These are phyloP conservation scores for Sebastes vulpes DNA, from an alignment of 2,797 vertebrate species.

Conservation along the genomic window DNA sequence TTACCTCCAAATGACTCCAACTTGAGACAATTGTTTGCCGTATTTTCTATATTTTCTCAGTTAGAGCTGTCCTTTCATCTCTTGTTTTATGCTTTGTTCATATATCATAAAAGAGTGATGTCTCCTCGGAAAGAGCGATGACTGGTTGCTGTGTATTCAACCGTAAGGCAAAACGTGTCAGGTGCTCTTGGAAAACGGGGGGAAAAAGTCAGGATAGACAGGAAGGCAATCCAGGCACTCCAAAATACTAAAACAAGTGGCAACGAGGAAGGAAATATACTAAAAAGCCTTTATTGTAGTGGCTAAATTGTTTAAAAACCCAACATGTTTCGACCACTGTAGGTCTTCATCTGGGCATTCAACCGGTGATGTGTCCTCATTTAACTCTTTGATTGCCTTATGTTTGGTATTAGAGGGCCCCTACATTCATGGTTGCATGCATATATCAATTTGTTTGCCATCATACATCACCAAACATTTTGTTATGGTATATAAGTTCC, in stretches of 20 bases:
- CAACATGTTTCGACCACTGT: too few relatives aligned
- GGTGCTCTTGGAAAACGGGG: too few relatives aligned
- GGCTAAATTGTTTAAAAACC: too few relatives aligned
- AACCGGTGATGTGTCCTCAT: slow-evolving; percentile 8
- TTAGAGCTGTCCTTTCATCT: not conserved
- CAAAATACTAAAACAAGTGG: too few relatives aligned
- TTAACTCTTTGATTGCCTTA: not conserved
- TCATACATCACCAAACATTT: not conserved
- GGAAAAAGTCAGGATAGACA: too few relatives aligned
- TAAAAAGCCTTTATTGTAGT: too few relatives aligned
- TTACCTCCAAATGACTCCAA: slow-evolving; percentile 2
- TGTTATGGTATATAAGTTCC: not conserved
- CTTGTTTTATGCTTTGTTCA: not conserved
- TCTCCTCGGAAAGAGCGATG: not conserved
- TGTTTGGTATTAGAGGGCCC: not conserved
- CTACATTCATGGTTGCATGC: not conserved
- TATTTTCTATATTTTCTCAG: slow-evolving; percentile 18
- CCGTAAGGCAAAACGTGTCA: too few relatives aligned
- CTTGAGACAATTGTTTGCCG: slow-evolving; percentile 3
- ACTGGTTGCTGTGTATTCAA: too few relatives aligned
- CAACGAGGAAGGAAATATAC: too few relatives aligned
- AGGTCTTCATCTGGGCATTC: too few relatives aligned
- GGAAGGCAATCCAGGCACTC: too few relatives aligned
- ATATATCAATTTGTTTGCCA: not conserved
- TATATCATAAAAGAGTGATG: not conserved